Conservation (phyloP, 2,113 vertebrate genomes). For the Numenius arquata region DNA sequence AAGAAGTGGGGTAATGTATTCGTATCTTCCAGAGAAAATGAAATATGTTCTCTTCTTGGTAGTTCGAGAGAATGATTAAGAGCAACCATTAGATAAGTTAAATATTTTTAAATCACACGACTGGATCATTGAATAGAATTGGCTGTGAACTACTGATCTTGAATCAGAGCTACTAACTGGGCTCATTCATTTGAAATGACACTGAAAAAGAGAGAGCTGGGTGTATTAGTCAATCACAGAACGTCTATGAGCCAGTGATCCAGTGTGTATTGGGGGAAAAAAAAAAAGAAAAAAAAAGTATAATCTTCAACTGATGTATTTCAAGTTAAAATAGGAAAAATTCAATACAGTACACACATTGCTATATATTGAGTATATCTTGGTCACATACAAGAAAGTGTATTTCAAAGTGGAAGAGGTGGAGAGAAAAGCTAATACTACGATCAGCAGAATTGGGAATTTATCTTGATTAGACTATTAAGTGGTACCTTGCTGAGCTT, state of each 20-base stretch:
- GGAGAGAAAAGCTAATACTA: not conserved
- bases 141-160: slow-evolving; percentile 1
- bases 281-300: too few relatives aligned
- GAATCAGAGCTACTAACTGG: not conserved
- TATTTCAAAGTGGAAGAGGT: not conserved
- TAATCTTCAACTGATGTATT: not conserved
- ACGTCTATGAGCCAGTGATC: not conserved
- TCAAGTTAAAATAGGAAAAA: not conserved
- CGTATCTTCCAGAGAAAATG: not conserved
- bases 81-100: slow-evolving; percentile 16
- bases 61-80: slow-evolving; percentile 22
- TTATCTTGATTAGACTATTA: not conserved
- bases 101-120: slow-evolving; percentile 29
- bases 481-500: not conserved
- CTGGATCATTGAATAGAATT: not conserved
- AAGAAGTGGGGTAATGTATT: not conserved
- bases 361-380: not conserved
- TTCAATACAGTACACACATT: not conserved
- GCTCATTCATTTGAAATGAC: slow-evolving; percentile 27
- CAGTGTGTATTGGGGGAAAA: not conserved
- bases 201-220: not conserved
- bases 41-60: slow-evolving; percentile 29
- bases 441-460: not conserved
- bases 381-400: not conserved
- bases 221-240: not conserved